phyloP scores from a whole-genome alignment of 2,113 vertebrate species.

The Erinaceus europaeus region DNA sequence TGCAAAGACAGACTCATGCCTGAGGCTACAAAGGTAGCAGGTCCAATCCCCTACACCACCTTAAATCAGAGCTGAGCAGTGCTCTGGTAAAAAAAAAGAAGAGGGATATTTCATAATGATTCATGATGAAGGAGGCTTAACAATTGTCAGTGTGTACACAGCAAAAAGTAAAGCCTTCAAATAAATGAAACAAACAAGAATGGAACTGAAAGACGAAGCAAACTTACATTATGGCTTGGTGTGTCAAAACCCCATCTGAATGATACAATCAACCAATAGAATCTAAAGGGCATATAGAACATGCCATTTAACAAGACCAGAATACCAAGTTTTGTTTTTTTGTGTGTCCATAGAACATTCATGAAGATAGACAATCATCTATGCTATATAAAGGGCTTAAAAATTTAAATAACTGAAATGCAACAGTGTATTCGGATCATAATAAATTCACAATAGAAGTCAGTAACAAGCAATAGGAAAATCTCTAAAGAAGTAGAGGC shows the following conservation, averaged over 20 bases:
- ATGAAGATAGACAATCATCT: too few species aligned
- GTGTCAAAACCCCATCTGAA: not conserved
- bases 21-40: too few species aligned
- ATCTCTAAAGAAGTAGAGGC: not conserved
- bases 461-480: not conserved
- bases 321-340: not conserved
- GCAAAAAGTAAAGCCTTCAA: not conserved
- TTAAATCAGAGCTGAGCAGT: too few species aligned
- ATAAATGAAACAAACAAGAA: not conserved
- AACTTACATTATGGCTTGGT: not conserved
- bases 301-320: not conserved
- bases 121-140: not conserved
- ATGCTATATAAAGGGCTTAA: not conserved
- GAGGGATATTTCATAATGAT: not conserved
- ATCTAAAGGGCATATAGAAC: not conserved
- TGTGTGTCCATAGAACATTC: not conserved
- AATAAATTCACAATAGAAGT: not conserved
- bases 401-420: not conserved
- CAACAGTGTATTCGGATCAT: not conserved
- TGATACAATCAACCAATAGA: not conserved
- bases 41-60: too few species aligned
- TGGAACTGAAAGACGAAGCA: not conserved
- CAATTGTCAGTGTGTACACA: not conserved
- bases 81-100: too few species aligned
- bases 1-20: too few species aligned